Conservation (phyloP, 2,888 invertebrate genomes). For the Pomacea canaliculata region DNA sequence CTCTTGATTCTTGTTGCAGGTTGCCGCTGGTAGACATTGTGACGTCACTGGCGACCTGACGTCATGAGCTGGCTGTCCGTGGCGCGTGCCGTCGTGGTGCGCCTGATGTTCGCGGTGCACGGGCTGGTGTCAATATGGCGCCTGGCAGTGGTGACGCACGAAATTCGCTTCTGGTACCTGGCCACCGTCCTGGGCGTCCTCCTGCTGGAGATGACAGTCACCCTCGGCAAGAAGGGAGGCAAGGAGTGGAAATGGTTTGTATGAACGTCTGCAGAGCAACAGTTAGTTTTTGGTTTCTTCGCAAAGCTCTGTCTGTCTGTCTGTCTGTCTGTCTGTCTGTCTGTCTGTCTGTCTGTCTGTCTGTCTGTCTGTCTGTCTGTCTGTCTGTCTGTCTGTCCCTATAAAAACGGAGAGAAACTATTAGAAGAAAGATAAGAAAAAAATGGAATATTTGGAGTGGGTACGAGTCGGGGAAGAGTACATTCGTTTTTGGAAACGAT, state of each 20-base stretch:
- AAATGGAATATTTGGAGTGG: too few species aligned
- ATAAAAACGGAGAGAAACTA: background rate
- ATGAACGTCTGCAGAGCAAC: background rate
- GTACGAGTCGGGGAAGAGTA: too few species aligned
- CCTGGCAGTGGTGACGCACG: conserved; percentile 83
- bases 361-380: background rate
- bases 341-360: background rate
- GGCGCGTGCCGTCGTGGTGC: conserved; percentile 64
- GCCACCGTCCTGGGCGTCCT: conserved; percentile 86
- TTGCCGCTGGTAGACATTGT: too few species aligned
- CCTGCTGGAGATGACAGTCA: conserved; percentile 89
- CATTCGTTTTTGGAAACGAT: too few species aligned
- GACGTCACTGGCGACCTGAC: too few species aligned
- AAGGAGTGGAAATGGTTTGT: conserved; percentile 96
- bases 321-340: background rate
- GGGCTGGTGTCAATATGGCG: conserved; percentile 92
- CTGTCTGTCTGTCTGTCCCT: background rate
- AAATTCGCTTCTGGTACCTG: conserved; percentile 83
- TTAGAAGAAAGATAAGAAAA: too few species aligned
- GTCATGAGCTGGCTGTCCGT: conserved; percentile 61
- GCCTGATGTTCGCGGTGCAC: conserved; percentile 77
- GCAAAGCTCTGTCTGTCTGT: background rate
- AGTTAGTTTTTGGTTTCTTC: background rate
- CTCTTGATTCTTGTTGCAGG: too few species aligned
- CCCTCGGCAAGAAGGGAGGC: conserved; percentile 88